These are phyloP conservation scores for Caenorhabditis sp. DNA, from an alignment of 2,888 invertebrate species.

Conservation along the genomic window DNA sequence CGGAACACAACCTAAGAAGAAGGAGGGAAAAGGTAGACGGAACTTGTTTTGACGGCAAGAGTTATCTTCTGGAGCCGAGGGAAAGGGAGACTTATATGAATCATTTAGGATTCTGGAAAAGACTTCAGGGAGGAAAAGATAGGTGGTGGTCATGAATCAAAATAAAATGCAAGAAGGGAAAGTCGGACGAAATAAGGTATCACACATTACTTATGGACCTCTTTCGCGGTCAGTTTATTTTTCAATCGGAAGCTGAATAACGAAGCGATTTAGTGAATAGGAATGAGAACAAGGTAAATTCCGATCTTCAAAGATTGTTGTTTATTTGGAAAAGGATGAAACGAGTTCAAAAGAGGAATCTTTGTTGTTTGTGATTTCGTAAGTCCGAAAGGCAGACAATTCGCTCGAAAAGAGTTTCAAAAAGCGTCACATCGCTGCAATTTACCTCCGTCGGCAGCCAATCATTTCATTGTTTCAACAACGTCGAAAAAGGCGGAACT, in stretches of 20 bases:
- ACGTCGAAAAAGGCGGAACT: not conserved
- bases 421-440: too few species aligned
- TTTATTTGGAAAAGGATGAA: too few species aligned
- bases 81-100: conserved; percentile 10
- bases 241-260: conserved; percentile 6
- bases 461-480: conserved; percentile 15
- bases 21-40: not conserved
- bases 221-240: too few species aligned
- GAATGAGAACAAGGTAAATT: too few species aligned
- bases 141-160: not conserved
- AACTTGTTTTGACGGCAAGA: conserved; percentile 9
- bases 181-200: not conserved
- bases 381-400: too few species aligned
- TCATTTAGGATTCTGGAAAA: not conserved
- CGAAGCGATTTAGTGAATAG: not conserved
- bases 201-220: conserved; percentile 9
- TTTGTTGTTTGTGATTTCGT: too few species aligned
- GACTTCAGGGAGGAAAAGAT: not conserved
- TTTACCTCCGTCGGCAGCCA: too few species aligned
- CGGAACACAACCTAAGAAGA: not conserved
- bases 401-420: too few species aligned
- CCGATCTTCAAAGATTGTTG: too few species aligned
- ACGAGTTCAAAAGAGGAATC: too few species aligned
- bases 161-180: too few species aligned
- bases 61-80: not conserved